Evolutionary conservation across 1,140 invertebrate genomes (phyloP).

Genomic region (Melipona quadrifasciata): DNA sequence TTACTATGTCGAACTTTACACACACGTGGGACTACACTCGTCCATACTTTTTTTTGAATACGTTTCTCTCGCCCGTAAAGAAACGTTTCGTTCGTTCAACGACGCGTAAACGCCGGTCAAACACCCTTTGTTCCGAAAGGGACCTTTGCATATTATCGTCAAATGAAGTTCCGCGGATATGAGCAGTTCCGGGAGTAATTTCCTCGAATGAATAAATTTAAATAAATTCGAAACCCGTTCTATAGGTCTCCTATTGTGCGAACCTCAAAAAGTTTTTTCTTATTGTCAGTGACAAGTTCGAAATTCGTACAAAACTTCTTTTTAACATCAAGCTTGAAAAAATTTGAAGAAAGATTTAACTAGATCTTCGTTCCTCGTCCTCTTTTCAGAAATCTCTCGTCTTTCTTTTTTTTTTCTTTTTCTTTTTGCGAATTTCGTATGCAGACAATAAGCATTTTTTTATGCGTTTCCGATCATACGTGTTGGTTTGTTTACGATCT

Average conservation of each 20-base stretch:
- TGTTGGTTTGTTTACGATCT: too few species aligned
- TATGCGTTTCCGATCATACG: not conserved
- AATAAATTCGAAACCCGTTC: not conserved
- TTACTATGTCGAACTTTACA: not conserved
- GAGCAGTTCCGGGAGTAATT: not conserved
- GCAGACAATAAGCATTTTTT: too few species aligned
- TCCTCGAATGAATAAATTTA: slow-evolving; percentile 21
- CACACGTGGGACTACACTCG: not conserved
- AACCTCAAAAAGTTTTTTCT: not conserved
- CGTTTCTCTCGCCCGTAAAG: not conserved
- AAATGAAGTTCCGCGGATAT: not conserved
- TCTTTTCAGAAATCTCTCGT: not conserved
- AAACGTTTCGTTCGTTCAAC: not conserved
- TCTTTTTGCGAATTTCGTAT: too few species aligned
- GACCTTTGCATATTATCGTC: not conserved
- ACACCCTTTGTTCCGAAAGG: not conserved
- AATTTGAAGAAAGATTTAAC: not conserved
- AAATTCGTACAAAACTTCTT: not conserved
- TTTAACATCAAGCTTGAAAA: not conserved
- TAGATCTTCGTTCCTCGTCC: not conserved
- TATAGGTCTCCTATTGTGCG: not conserved
- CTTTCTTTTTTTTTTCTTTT: not conserved
- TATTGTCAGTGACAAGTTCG: too few species aligned
- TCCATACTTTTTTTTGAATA: not conserved
- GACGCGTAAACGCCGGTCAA: not conserved